Conservation (phyloP, 2,888 invertebrate genomes). For the Miltochrista miniata region DNA sequence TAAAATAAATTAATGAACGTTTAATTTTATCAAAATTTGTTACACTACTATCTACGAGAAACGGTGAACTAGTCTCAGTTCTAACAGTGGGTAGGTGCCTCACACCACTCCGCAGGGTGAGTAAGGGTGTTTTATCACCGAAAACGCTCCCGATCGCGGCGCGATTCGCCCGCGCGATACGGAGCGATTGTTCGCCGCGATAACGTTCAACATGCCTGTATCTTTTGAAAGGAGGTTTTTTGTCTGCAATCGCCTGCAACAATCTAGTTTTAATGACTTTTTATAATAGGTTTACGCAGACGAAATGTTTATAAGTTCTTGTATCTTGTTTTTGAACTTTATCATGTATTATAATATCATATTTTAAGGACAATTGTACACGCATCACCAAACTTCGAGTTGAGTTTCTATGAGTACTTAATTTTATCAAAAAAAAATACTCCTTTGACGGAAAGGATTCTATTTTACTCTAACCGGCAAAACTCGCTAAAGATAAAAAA, state of each 20-base stretch:
- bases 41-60: too few relatives aligned
- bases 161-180: constrained; percentile 56
- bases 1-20: too few relatives aligned
- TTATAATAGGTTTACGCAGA: constrained; percentile 55
- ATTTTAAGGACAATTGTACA: not conserved
- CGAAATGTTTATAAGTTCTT: constrained; percentile 41
- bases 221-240: constrained; percentile 66
- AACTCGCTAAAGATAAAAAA: too few relatives aligned
- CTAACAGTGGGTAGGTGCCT: constrained; percentile 39
- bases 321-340: constrained; percentile 7
- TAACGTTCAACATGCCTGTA: constrained; percentile 59
- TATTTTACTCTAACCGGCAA: too few relatives aligned
- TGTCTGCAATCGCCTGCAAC: constrained; percentile 54
- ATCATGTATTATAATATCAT: constrained; percentile 4
- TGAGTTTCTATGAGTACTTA: too few relatives aligned
- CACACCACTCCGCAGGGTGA: constrained; percentile 11
- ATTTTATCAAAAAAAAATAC: too few relatives aligned
- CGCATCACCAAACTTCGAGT: too few relatives aligned
- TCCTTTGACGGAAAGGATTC: too few relatives aligned
- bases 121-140: constrained; percentile 58
- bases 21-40: too few relatives aligned
- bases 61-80: constrained; percentile 10
- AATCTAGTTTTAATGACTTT: constrained; percentile 69
- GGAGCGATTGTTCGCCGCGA: constrained; percentile 54
- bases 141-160: constrained; percentile 62